Evolutionary conservation across 2,113 vertebrate species (phyloP).

Genomic region (Myotis davidii): DNA sequence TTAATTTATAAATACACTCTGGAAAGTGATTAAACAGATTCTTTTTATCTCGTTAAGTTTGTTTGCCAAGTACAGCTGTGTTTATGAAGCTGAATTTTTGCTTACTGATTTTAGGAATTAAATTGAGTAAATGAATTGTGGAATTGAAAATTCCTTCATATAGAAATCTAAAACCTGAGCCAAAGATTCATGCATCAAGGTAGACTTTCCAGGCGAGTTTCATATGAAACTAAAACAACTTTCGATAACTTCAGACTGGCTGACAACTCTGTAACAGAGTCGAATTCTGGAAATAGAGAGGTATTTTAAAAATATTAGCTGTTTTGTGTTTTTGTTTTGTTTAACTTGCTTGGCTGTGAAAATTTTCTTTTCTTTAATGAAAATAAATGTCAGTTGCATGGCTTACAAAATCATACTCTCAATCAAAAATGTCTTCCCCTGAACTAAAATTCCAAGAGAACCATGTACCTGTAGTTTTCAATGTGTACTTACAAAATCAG

Average conservation of each 20-base stretch:
- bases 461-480: neutral
- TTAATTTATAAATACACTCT: conserved; percentile 66
- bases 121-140: conserved; percentile 61
- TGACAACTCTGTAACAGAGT: neutral
- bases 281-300: neutral
- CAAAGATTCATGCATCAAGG: neutral
- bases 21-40: conserved; percentile 61
- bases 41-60: conserved; percentile 65
- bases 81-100: conserved; percentile 68
- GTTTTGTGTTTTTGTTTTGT: neutral
- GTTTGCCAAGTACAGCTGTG: conserved; percentile 71
- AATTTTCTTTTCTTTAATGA: conserved; percentile 54
- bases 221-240: conserved; percentile 30
- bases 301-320: neutral
- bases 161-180: conserved; percentile 59
- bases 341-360: conserved; percentile 8
- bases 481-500: conserved; percentile 25
- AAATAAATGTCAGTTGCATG: conserved; percentile 50
- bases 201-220: conserved; percentile 25
- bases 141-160: conserved; percentile 28
- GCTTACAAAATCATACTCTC: conserved; percentile 25
- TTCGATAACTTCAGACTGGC: conserved; percentile 9
- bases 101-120: conserved; percentile 67
- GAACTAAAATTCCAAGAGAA: conserved; percentile 46
- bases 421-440: neutral